These are phyloP conservation scores for Drosophila rhopaloa DNA, from an alignment of 1,140 invertebrate species.

Conservation along the genomic window DNA sequence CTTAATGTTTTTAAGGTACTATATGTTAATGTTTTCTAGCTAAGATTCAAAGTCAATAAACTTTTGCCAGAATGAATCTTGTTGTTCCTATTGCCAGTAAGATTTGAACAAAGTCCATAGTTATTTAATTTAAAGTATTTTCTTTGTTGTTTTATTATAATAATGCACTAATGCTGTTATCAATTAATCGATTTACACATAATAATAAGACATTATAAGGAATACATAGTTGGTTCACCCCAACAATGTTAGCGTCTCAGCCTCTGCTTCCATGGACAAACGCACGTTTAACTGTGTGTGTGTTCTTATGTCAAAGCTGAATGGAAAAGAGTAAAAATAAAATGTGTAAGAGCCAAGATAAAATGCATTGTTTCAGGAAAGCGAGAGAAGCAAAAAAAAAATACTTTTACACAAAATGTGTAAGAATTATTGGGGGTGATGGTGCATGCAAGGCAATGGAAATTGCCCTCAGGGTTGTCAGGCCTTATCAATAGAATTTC, in stretches of 20 bases:
- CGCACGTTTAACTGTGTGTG: slow-evolving; percentile 29
- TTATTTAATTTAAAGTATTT: neutral
- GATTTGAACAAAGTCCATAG: no score
- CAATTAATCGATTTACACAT: no score
- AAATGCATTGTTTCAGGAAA: slow-evolving; percentile 71
- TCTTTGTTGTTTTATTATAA: no score
- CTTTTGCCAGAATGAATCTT: no score
- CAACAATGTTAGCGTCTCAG: slow-evolving; percentile 51
- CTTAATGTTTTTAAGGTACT: no score
- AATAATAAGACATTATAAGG: no score
- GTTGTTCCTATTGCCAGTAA: no score
- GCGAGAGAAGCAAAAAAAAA: slow-evolving; percentile 24
- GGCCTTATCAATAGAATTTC: neutral
- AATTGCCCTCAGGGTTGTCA: slow-evolving; percentile 59
- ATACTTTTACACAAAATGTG: slow-evolving; percentile 57
- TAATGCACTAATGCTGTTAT: no score
- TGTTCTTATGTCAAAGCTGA: slow-evolving; percentile 69
- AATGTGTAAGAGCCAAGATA: slow-evolving; percentile 76
- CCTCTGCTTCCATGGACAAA: slow-evolving; percentile 29
- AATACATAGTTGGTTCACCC: slow-evolving; percentile 40
- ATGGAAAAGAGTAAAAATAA: slow-evolving; percentile 67
- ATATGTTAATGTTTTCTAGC: no score
- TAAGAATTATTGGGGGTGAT: slow-evolving; percentile 46
- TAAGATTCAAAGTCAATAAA: no score
- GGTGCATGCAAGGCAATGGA: slow-evolving; percentile 54